Conservation (phyloP, 2,113 vertebrate genomes). For the Myodes glareolus region DNA sequence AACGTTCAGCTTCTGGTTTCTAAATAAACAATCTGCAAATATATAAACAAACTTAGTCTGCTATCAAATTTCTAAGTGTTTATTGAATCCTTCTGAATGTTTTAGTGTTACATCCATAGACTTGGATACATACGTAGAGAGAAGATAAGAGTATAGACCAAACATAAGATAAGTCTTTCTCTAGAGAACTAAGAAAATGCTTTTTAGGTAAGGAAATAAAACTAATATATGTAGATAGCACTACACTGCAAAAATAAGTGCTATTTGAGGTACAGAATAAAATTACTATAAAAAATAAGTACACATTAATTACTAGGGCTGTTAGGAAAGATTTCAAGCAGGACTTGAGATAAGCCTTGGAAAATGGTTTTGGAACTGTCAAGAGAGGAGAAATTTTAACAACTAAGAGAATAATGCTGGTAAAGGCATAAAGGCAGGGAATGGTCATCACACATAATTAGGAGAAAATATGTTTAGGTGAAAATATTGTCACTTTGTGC, state of each 20-base stretch:
- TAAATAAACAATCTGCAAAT: slow-evolving; percentile 18
- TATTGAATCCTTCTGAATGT: slow-evolving; percentile 49
- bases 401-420: neutral
- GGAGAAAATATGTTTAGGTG: slow-evolving; percentile 4
- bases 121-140: neutral
- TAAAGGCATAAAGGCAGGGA: neutral
- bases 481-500: slow-evolving; percentile 20
- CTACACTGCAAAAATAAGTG: slow-evolving; percentile 18
- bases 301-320: slow-evolving; percentile 27
- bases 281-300: slow-evolving; percentile 37
- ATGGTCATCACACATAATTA: neutral
- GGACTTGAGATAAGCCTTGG: slow-evolving; percentile 17
- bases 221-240: slow-evolving; percentile 27
- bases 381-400: neutral
- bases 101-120: neutral
- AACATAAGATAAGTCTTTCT: slow-evolving; percentile 51
- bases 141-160: neutral
- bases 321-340: slow-evolving; percentile 52
- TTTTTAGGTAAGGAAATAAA: slow-evolving; percentile 62
- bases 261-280: neutral
- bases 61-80: slow-evolving; percentile 26
- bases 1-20: neutral
- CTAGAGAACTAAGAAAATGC: slow-evolving; percentile 37
- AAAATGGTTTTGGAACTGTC: slow-evolving; percentile 17
- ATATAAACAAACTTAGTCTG: neutral